phyloP scores from a whole-genome alignment of 23 tunicate species.

The Styela plicata region DNA sequence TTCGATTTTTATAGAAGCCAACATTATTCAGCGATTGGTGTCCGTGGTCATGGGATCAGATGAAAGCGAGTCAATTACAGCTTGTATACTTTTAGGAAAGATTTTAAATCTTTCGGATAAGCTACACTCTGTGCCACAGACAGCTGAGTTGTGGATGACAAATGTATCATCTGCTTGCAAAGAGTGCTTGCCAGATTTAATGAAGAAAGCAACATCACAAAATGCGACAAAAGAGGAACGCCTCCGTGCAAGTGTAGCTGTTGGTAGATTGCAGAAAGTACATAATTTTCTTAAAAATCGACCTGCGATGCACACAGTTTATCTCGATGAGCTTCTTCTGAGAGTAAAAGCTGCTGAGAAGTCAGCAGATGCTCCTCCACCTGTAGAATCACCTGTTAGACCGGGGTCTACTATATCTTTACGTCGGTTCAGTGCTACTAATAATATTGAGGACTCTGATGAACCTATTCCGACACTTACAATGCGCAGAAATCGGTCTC shows the following conservation, averaged over 20 bases:
- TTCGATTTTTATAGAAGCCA: constrained; percentile 49
- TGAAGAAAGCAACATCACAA: constrained; percentile 12
- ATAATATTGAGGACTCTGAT: neutral
- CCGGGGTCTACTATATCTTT: neutral
- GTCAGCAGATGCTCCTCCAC: neutral
- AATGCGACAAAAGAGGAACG: neutral
- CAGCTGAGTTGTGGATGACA: neutral
- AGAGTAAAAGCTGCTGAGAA: constrained; percentile 9
- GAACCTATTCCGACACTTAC: constrained; percentile 20
- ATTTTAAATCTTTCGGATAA: constrained; percentile 5
- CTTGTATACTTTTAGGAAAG: constrained; percentile 17
- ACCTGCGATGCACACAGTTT: constrained; percentile 49
- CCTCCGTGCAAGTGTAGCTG: constrained; percentile 36
- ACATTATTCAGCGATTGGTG: constrained; percentile 33
- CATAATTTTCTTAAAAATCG: constrained; percentile 40
- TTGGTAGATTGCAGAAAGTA: constrained; percentile 55
- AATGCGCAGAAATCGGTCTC: constrained; percentile 55
- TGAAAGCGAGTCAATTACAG: neutral
- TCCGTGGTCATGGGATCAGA: constrained; percentile 15
- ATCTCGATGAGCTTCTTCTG: constrained; percentile 45
- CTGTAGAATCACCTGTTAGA: no score
- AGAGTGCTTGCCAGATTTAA: constrained; percentile 23
- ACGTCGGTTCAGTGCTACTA: neutral
- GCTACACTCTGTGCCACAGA: neutral
- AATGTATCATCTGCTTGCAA: neutral